Base-by-base conservation (phyloP, 2,113 vertebrate species). In the Gallinago jamesoni region DNA sequence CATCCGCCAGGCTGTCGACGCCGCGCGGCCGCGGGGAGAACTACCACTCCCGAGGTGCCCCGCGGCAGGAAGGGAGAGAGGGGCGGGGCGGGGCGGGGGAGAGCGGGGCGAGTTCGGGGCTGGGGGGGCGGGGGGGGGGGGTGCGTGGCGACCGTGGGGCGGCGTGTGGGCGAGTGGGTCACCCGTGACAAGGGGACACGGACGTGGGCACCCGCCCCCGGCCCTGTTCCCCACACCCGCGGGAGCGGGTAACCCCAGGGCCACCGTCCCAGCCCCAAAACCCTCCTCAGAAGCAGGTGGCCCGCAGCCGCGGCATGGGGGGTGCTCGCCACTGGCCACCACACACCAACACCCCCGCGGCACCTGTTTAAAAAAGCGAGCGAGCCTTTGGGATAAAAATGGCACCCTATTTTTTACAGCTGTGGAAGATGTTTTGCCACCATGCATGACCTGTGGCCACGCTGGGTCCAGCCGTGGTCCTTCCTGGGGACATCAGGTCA, bases 1-100 rank as follows among this genome's bases (percentile, higher is more conserved):
- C 7, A 2, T 2, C 8, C 4, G 45, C 4, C 23, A 0, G 7
- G 23, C 23, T 1, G 27, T 13, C 3, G 7, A 35, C 0, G 15
- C 10, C 15, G 39, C 14, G 17, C 7, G 2, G 31, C 10, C 11
- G 43, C 30, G 27, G 39, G 35, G 12, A 18, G 79, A 72, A 83
- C 87, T 83, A 39, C 86, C 20, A 11, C 17, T 50, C 75, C 48
- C 81, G 41, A 37, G 10, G 17, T 35, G 79, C 75, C 35, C 56
- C 81, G 91, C 60, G 47, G 17, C 8, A 22, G 33, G 53, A 30
- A 21, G 31, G 41, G 24, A 21, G 8, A 12, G 28, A 9, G 62
- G n/a, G 16, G 56, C 31, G 55, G 47, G 16, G 56, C 31, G 55
- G 47, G 17, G n/a, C 33, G 14, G 9, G 17, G 28, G 50, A 15